Conservation (phyloP, 2,113 vertebrate species). For the Cichladusa arquata region DNA sequence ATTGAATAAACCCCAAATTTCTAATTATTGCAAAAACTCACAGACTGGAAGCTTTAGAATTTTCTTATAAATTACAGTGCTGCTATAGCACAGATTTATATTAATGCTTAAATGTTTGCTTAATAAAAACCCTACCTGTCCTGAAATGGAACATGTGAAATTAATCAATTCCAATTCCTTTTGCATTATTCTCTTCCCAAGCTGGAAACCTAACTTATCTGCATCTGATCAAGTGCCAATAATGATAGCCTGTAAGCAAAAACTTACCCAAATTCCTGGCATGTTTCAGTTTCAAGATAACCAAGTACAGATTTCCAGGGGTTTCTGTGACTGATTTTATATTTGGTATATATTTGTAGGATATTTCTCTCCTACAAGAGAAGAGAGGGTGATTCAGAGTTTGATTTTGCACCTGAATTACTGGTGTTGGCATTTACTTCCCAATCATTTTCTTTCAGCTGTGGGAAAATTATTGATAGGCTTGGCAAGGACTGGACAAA, state of each 20-base stretch:
- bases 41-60: background rate
- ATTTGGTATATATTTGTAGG: constrained; percentile 17
- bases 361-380: background rate
- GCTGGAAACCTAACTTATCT: constrained; percentile 64
- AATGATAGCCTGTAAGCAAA: constrained; percentile 34
- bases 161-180: constrained; percentile 70
- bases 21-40: background rate
- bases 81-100: background rate
- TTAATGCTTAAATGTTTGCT: background rate
- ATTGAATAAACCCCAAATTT: background rate
- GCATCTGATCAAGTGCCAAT: constrained; percentile 71
- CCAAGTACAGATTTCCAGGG: constrained; percentile 58
- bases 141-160: constrained; percentile 70
- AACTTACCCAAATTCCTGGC: constrained; percentile 52
- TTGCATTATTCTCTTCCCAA: constrained; percentile 50
- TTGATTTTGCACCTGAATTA: background rate
- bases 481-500: background rate
- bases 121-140: constrained; percentile 21
- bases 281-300: constrained; percentile 65
- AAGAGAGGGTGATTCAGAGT: background rate
- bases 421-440: background rate
- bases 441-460: background rate
- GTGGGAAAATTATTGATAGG: background rate
- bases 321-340: constrained; percentile 5
- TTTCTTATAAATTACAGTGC: background rate